phyloP scores from a whole-genome alignment of 2,888 invertebrate species.

The Steinernema hermaphroditum region DNA sequence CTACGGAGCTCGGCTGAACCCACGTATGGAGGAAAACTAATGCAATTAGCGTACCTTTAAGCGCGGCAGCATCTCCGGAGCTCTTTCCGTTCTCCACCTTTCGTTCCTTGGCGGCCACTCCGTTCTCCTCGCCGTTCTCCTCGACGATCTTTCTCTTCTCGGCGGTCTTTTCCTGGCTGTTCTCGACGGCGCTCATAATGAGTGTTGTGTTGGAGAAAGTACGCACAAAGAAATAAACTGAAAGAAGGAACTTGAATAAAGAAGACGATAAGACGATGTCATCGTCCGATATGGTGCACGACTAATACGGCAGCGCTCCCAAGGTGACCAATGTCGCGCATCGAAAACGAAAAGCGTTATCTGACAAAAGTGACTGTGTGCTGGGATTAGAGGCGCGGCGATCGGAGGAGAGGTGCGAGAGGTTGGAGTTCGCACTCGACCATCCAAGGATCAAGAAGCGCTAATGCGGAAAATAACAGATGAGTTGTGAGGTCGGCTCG shows the following conservation, averaged over 20 bases:
- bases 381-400: background rate
- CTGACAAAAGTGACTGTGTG: background rate
- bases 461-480: constrained; percentile 21
- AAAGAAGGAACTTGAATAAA: background rate
- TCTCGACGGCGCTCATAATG: constrained; percentile 34
- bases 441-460: constrained; percentile 20
- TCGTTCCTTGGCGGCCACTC: constrained; percentile 35
- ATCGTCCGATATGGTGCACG: constrained; percentile 9
- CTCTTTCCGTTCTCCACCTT: constrained; percentile 34
- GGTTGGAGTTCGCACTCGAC: background rate
- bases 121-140: constrained; percentile 40
- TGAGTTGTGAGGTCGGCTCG: background rate
- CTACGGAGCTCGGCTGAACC: too few species aligned
- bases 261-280: constrained; percentile 20
- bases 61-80: constrained; percentile 4
- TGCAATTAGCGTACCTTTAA: constrained; percentile 13
- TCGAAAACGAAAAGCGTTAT: background rate
- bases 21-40: background rate
- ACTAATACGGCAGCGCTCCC: background rate
- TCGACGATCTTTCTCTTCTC: constrained; percentile 39
- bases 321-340: constrained; percentile 13
- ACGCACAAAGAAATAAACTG: background rate
- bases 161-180: constrained; percentile 27
- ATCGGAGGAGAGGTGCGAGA: background rate
- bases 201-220: background rate